These are phyloP conservation scores for Hiodon alosoides DNA, from an alignment of 2,113 vertebrate species.

Conservation along the genomic window DNA sequence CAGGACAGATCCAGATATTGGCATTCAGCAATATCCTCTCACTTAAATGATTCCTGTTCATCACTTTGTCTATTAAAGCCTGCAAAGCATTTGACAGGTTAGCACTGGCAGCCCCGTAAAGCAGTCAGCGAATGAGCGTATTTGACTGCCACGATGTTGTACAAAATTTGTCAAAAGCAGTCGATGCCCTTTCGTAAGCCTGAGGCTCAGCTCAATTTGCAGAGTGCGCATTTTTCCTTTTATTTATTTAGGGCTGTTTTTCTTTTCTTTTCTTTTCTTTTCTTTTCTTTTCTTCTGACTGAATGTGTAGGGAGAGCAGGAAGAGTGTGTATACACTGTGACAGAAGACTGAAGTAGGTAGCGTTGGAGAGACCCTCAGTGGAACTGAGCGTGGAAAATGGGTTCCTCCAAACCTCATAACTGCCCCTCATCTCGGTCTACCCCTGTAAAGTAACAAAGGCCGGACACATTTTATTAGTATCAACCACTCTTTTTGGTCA, in stretches of 20 bases:
- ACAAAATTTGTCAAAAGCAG: constrained; percentile 30
- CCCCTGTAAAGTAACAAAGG: constrained; percentile 62
- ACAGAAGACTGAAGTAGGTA: constrained; percentile 56
- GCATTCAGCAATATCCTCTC: constrained; percentile 36
- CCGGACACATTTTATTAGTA: constrained; percentile 74
- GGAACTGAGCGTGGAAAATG: constrained; percentile 59
- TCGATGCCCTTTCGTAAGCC: constrained; percentile 27
- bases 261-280: constrained; percentile 13
- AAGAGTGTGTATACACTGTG: constrained; percentile 21
- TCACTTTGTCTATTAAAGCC: constrained; percentile 43
- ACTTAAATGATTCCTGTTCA: constrained; percentile 36
- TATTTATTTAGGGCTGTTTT: background rate
- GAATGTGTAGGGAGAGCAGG: background rate
- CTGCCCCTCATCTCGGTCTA: constrained; percentile 33
- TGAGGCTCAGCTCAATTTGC: background rate
- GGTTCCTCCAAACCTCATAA: background rate
- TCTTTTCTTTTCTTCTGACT: constrained; percentile 3
- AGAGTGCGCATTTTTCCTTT: background rate
- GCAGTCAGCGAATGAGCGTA: background rate
- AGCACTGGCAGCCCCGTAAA: constrained; percentile 20
- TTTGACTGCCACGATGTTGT: constrained; percentile 23
- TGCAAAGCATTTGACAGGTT: constrained; percentile 38
- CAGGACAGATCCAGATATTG: constrained; percentile 36
- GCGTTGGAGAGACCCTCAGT: constrained; percentile 50
- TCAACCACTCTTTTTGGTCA: constrained; percentile 70